These are phyloP conservation scores for Mythimna ferrago DNA, from an alignment of 2,888 invertebrate genomes.

Conservation along the genomic window DNA sequence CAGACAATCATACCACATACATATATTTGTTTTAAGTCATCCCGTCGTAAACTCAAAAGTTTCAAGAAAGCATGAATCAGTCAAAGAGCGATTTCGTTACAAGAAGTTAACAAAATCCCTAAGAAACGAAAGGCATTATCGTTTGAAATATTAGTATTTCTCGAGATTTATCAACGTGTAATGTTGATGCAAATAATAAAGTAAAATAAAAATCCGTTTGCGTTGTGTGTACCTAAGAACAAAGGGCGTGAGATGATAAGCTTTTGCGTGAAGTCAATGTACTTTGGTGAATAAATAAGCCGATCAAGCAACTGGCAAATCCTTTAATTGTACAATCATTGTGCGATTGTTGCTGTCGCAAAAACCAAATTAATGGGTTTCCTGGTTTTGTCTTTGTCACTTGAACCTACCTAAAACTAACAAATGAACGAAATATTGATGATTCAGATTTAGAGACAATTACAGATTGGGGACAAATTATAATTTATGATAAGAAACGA, in stretches of 20 bases:
- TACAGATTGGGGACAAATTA: not conserved
- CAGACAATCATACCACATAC: no score
- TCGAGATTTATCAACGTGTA: constrained; percentile 9
- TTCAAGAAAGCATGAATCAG: not conserved
- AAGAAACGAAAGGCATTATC: constrained; percentile 14
- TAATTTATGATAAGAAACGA: not conserved
- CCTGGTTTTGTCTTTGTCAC: constrained; percentile 4
- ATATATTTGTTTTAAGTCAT: not conserved
- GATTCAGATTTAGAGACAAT: not conserved
- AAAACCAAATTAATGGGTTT: constrained; percentile 9
- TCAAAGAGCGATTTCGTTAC: not conserved
- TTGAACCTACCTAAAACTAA: constrained; percentile 3
- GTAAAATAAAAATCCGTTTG: constrained; percentile 39
- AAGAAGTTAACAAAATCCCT: constrained; percentile 11
- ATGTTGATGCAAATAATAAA: constrained; percentile 44
- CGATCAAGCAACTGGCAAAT: constrained; percentile 28
- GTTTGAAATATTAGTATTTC: constrained; percentile 16
- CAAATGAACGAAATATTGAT: constrained; percentile 4
- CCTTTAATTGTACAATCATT: constrained; percentile 32
- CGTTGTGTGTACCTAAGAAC: constrained; percentile 21
- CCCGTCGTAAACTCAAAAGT: no score
- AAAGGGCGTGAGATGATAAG: constrained; percentile 45
- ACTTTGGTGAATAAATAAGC: constrained; percentile 32
- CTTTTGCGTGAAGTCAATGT: constrained; percentile 28
- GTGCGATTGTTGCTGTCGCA: constrained; percentile 18